A percentile compares a stretch with the other conserved stretches of the same genome.
phyloP scores from a whole-genome alignment of 35 echinoderm and acorn worm species.

The Patiria miniata region DNA sequence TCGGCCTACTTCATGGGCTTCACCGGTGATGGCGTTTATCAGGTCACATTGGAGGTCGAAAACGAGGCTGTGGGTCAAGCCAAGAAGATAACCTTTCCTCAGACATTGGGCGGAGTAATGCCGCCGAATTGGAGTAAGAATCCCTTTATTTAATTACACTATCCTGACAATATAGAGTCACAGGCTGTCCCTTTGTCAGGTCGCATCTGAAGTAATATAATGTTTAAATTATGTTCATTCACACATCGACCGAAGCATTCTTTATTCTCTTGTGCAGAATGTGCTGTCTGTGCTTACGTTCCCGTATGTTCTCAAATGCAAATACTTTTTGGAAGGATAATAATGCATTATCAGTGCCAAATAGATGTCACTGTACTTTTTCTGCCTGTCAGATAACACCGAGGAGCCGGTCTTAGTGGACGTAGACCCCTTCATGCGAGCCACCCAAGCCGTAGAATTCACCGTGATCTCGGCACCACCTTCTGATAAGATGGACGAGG shows the following conservation, averaged over 20 bases:
- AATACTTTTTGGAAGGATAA: no score
- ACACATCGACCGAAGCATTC: no score
- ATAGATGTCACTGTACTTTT: no score
- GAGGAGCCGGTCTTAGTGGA: background rate
- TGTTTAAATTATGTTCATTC: no score
- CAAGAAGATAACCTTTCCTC: slow-evolving; percentile 9
- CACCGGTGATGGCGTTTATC: slow-evolving; percentile 49
- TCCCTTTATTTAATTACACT: background rate
- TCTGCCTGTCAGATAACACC: background rate
- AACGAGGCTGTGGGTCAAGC: slow-evolving; percentile 36
- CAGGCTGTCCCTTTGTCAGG: no score
- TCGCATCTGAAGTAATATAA: no score
- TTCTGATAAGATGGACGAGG: background rate
- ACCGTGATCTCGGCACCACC: background rate
- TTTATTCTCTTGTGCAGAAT: no score
- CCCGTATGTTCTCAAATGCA: no score
- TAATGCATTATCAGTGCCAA: no score
- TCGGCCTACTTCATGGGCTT: slow-evolving; percentile 59
- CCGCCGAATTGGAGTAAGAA: slow-evolving; percentile 9
- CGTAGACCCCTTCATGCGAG: slow-evolving; percentile 52
- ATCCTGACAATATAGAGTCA: background rate
- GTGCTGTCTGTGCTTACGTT: no score
- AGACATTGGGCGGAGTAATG: background rate
- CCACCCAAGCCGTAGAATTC: background rate
- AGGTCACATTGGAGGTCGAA: slow-evolving; percentile 47